Percentiles rank a stretch among this genome's conserved stretches.
Evolutionary conservation across 2,113 vertebrate species (phyloP).

Genomic region (Pelusios castaneus): DNA sequence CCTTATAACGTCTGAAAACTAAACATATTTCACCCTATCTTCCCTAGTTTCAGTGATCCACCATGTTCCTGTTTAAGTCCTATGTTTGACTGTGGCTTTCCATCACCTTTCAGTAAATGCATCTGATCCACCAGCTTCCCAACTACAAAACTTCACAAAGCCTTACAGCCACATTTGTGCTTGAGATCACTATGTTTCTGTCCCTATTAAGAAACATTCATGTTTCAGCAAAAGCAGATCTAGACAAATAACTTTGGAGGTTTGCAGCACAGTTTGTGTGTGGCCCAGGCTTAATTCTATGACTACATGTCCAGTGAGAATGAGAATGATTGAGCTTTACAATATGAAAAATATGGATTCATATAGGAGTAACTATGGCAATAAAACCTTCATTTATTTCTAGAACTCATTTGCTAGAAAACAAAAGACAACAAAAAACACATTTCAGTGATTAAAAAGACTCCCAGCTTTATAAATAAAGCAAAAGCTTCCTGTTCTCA

Average conservation of each 20-base stretch:
- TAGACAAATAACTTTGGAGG: neutral
- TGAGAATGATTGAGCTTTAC: neutral
- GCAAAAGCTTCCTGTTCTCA: no score
- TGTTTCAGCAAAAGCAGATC: neutral
- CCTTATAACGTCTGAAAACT: neutral
- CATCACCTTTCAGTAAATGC: neutral
- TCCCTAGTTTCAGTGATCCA: neutral
- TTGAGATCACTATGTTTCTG: neutral
- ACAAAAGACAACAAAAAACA: no score
- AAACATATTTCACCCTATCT: neutral
- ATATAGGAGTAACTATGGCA: no score
- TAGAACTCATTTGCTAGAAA: no score
- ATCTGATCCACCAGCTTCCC: neutral
- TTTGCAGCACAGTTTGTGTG: neutral
- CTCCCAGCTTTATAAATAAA: no score
- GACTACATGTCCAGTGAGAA: neutral
- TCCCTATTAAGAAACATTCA: neutral
- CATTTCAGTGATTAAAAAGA: no score
- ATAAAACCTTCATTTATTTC: no score
- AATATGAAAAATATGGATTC: neutral
- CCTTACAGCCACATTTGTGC: neutral
- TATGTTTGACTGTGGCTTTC: neutral
- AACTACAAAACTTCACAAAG: neutral
- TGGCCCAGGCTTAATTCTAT: neutral
- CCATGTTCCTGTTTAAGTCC: neutral